Percentiles rank a stretch among this genome's conserved stretches.
These are phyloP conservation scores for Osmoderma eremita DNA, from an alignment of 2,888 invertebrate genomes.

Conservation along the genomic window DNA sequence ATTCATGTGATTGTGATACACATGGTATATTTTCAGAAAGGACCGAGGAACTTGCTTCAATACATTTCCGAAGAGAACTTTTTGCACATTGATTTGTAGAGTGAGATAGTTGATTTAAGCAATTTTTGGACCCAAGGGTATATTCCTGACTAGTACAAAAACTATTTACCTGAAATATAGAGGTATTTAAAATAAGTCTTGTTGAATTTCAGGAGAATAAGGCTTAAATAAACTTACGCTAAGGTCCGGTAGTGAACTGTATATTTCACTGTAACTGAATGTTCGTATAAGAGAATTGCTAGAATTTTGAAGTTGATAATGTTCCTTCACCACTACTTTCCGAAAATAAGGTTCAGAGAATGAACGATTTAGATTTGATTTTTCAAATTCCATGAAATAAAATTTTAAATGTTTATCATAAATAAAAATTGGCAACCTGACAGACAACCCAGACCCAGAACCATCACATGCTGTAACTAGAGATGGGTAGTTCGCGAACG, in stretches of 20 bases:
- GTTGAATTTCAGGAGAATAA: neutral
- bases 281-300: constrained; percentile 39
- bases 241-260: too few species aligned
- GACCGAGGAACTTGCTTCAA: too few species aligned
- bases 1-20: neutral
- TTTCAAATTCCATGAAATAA: constrained; percentile 7
- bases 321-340: constrained; percentile 42
- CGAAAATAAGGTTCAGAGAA: constrained; percentile 44
- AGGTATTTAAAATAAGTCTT: neutral
- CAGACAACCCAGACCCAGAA: too few species aligned
- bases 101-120: too few species aligned
- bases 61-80: too few species aligned
- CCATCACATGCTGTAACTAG: too few species aligned
- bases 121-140: neutral
- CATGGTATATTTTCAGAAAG: too few species aligned
- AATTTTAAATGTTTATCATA: neutral
- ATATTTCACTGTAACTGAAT: constrained; percentile 45
- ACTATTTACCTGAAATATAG: constrained; percentile 16
- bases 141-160: constrained; percentile 12
- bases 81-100: too few species aligned
- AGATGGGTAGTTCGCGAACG: too few species aligned
- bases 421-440: too few species aligned
- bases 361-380: constrained; percentile 44
- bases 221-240: neutral
- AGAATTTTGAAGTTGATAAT: constrained; percentile 21